Evolutionary conservation across 2,888 invertebrate genomes (phyloP).

Genomic region (Coelogynopora nodosa): DNA sequence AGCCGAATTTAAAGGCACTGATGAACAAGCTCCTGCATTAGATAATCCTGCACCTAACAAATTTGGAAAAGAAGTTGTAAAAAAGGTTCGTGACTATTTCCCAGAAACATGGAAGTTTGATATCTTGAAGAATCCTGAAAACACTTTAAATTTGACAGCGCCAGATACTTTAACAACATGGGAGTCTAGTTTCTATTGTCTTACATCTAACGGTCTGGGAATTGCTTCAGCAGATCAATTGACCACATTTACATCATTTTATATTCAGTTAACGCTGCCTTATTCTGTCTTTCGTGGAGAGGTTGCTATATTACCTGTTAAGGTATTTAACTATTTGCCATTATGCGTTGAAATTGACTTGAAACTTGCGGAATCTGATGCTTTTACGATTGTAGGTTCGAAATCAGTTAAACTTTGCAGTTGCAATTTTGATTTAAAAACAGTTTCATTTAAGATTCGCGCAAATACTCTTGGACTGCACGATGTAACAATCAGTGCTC

Average conservation of each 20-base stretch:
- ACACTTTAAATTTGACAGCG: not conserved
- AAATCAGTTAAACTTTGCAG: not conserved
- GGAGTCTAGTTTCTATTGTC: conserved; percentile 12
- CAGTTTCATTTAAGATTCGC: not conserved
- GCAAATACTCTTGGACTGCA: not conserved
- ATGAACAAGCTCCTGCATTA: too few species aligned
- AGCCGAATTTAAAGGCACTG: too few species aligned
- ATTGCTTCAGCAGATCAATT: not conserved
- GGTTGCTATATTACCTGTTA: not conserved
- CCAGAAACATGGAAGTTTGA: conserved; percentile 40
- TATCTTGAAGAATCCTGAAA: not conserved
- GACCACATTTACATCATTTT: conserved; percentile 9
- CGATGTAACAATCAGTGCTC: not conserved
- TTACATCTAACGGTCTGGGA: not conserved
- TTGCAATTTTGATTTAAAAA: not conserved
- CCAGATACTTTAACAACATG: conserved; percentile 22
- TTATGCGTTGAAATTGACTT: not conserved
- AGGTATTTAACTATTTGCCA: not conserved
- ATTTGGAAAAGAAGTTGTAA: too few species aligned
- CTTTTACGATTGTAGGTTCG: not conserved
- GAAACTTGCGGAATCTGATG: not conserved
- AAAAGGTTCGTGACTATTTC: conserved; percentile 13
- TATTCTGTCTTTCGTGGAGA: conserved; percentile 22
- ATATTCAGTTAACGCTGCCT: not conserved
- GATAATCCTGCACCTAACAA: too few species aligned